A percentile compares a stretch with the other conserved stretches of the same genome.
Evolutionary conservation across 1,140 invertebrate species (phyloP).

Genomic region (Drosophila dunni): DNA sequence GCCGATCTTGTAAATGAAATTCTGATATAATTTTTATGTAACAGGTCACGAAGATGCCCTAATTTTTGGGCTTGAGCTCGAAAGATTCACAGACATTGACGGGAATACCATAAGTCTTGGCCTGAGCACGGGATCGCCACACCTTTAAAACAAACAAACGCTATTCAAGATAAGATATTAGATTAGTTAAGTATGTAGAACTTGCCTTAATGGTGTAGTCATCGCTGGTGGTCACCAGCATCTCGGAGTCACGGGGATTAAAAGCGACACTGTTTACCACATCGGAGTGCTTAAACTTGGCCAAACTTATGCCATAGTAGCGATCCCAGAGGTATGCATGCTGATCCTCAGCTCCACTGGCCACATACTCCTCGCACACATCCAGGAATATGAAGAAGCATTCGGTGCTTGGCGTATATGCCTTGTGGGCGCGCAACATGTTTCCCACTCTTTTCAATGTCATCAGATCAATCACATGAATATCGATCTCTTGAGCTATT

Average conservation of each 20-base stretch:
- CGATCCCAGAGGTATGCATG: constrained; percentile 94
- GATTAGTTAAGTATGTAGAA: background rate
- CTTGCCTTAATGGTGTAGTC: constrained; percentile 91
- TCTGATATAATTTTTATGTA: constrained; percentile 5
- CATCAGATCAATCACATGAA: constrained; percentile 94
- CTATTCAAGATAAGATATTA: background rate
- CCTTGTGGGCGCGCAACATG: constrained; percentile 93
- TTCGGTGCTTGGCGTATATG: constrained; percentile 94
- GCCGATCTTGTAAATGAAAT: constrained; percentile 8
- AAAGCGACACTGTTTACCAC: constrained; percentile 96
- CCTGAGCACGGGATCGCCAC: constrained; percentile 72
- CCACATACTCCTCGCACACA: constrained; percentile 93
- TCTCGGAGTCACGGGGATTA: constrained; percentile 92
- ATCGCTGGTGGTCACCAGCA: constrained; percentile 95
- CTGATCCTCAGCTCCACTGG: constrained; percentile 95
- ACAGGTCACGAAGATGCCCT: constrained; percentile 3
- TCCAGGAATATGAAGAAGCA: constrained; percentile 96
- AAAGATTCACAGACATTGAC: constrained; percentile 70
- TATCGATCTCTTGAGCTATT: constrained; percentile 96
- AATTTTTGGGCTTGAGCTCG: constrained; percentile 68
- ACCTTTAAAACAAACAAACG: constrained; percentile 44
- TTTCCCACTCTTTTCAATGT: constrained; percentile 92
- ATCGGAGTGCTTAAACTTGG: constrained; percentile 91
- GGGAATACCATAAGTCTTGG: constrained; percentile 63
- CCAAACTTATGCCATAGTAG: constrained; percentile 92